Conservation (phyloP, 2,113 vertebrate genomes). For the Turnix velox region DNA sequence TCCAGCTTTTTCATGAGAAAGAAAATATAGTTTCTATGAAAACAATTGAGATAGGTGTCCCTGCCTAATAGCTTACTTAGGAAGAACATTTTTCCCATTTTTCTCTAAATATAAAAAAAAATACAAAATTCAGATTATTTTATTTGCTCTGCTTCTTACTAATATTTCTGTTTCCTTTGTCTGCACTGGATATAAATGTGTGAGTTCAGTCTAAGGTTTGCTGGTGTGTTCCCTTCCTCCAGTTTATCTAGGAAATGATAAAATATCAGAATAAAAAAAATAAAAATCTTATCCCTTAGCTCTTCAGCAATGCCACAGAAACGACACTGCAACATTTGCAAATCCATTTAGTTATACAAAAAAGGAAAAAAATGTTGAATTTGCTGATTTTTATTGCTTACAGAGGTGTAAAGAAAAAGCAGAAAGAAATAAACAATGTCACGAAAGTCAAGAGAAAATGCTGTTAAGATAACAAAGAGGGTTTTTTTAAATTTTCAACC, state of each 20-base stretch:
- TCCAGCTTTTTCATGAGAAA: background rate
- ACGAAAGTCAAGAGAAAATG: background rate
- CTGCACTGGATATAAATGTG: background rate
- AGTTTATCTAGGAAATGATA: background rate
- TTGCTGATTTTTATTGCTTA: background rate
- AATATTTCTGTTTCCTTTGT: background rate
- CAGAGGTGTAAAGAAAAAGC: background rate
- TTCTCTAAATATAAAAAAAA: background rate
- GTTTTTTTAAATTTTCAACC: background rate
- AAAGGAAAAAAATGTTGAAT: background rate
- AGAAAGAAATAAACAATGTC: background rate
- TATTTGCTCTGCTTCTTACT: background rate
- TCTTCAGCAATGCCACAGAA: background rate
- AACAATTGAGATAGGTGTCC: background rate
- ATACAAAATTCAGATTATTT: background rate
- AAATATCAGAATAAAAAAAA: background rate
- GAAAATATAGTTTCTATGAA: background rate
- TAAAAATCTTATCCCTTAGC: background rate
- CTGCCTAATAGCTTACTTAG: background rate
- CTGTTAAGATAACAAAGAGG: background rate
- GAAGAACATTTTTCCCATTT: background rate
- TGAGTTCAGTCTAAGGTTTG: background rate
- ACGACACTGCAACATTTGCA: background rate
- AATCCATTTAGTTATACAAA: background rate
- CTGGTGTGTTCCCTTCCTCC: rapidly evolving